phyloP scores from a whole-genome alignment of 2,888 invertebrate genomes.

The Eupithecia inturbata region DNA sequence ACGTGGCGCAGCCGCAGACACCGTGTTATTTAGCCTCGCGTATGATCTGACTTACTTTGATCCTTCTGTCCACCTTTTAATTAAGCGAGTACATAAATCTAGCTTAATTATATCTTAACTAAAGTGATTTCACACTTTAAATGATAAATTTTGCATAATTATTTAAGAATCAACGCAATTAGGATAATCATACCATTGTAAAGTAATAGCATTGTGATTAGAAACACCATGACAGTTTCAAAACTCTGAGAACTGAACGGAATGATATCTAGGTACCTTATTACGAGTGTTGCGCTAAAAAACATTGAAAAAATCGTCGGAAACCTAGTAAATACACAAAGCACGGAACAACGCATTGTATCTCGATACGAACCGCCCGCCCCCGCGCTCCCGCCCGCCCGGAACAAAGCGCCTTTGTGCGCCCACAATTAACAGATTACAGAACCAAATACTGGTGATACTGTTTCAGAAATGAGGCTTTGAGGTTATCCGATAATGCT shows the following conservation, averaged over 20 bases:
- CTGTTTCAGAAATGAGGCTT: conserved; percentile 16
- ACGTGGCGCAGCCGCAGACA: too few species aligned
- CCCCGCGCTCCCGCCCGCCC: conserved; percentile 1
- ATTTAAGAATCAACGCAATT: neutral
- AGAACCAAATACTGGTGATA: conserved; percentile 20
- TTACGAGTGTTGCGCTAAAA: neutral
- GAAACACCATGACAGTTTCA: neutral
- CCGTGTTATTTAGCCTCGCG: neutral
- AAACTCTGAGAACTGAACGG: neutral
- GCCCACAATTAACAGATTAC: conserved; percentile 29
- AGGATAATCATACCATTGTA: neutral
- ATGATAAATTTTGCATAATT: too few species aligned
- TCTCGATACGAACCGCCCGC: neutral
- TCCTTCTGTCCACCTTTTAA: too few species aligned
- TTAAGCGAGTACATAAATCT: too few species aligned
- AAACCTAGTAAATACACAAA: neutral
- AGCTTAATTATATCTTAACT: too few species aligned
- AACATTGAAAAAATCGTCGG: neutral
- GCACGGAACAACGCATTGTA: neutral
- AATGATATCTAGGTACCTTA: neutral
- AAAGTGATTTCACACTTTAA: too few species aligned
- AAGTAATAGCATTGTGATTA: neutral
- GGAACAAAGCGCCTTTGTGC: conserved; percentile 22
- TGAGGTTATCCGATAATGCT: neutral
- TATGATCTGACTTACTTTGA: neutral